Evolutionary conservation across 2,113 vertebrate genomes (phyloP).

Genomic region (Pandion haliaetus): DNA sequence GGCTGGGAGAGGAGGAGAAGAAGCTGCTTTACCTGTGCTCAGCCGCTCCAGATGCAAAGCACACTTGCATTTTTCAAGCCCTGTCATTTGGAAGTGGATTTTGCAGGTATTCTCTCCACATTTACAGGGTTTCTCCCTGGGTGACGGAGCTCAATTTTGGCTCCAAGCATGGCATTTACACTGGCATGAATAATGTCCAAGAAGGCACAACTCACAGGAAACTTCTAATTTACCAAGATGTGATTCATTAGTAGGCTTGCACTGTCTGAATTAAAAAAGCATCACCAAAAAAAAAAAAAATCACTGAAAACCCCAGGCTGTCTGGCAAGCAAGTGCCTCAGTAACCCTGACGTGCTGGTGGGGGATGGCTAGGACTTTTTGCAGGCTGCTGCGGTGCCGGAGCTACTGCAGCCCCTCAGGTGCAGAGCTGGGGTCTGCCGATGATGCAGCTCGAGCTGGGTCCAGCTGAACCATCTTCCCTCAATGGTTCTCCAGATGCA

Average conservation of each 20-base stretch:
- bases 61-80: neutral
- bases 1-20: neutral
- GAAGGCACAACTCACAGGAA: neutral
- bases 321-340: neutral
- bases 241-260: neutral
- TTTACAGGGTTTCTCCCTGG: neutral
- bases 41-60: fast-evolving
- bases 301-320: neutral
- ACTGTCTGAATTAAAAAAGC: neutral
- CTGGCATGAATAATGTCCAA: neutral
- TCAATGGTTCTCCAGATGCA: neutral
- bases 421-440: neutral
- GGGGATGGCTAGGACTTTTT: neutral
- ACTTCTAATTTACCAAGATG: neutral
- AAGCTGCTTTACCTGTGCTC: fast-evolving
- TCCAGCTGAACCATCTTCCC: neutral
- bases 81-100: neutral
- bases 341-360: neutral
- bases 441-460: neutral
- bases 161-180: neutral
- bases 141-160: neutral
- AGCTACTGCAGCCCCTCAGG: neutral
- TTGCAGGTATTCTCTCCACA: neutral
- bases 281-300: neutral
- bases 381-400: neutral